Evolutionary conservation across 2,888 invertebrate genomes (phyloP), one percentile per base, ranked within the genome.

Genomic region (Galeruca laticollis): DNA sequence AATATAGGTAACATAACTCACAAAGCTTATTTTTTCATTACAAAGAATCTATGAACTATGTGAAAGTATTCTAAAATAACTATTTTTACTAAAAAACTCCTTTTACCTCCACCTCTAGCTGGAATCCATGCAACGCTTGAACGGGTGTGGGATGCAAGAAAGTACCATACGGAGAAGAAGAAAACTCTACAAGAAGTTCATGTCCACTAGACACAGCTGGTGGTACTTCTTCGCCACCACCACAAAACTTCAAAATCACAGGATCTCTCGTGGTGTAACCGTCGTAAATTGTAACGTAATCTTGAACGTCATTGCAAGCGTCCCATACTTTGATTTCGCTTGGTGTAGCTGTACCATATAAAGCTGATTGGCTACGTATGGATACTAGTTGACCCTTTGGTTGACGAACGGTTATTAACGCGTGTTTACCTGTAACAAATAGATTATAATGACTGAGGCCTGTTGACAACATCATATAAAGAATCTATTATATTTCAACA

Each of bases 131-230:
- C 59, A 96, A 87, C 2, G 93, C 91, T 83, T 93, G 91, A 52
- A 90, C 88, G 31, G 93, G 92, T 15, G 91, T 90, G 3, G 94
- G 94, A 84, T 94, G 93, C 76, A 94, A 88, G 85, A 96, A 95
- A 75, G 95, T 95, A 76, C 96, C 96, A 83, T 92, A 96, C 6
- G 95, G 94, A 20, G 95, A 95, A 54, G 95, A 94, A 71, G 94
- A 93, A 84, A 96, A 95, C 86, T 95, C 95, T 33, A 96, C 95
- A 75, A 96, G 88, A 78, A 96, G 87, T 85, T 96, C 95, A 70
- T 94, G 94, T 0, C 95, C 94, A 82, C 95, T 95, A 75, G 95
- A 95, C 77, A 94, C 91, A 37, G 95, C 92, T 82, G 93, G 92
- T 11, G 96, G 95, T 65, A 96, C 93, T 3, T 94, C 90, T 80